A percentile compares a stretch with the other conserved stretches of the same genome.
Conservation (phyloP, 2,113 vertebrate genomes). For the Anoura caudifer region DNA sequence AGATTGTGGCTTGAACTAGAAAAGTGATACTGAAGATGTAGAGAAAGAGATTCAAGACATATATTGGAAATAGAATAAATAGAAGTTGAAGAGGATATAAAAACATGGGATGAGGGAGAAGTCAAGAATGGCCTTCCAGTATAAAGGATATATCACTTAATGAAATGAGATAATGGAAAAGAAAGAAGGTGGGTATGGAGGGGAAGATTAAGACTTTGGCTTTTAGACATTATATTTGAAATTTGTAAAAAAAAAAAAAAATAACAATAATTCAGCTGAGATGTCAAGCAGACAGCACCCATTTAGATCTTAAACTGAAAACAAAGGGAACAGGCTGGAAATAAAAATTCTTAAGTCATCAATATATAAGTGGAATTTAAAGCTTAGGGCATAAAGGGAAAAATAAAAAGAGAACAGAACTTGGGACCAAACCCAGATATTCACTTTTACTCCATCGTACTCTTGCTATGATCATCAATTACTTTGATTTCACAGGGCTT, state of each 20-base stretch:
- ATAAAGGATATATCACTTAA: background rate
- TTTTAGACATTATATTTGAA: slow-evolving; percentile 24
- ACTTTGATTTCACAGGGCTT: background rate
- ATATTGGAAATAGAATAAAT: background rate
- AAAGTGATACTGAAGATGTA: background rate
- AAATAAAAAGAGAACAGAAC: background rate
- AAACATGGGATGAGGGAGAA: background rate
- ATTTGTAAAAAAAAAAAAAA: background rate
- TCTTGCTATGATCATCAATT: background rate
- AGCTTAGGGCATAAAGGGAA: background rate
- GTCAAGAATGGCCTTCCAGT: background rate
- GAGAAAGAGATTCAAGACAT: slow-evolving; percentile 4
- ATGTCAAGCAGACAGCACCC: background rate
- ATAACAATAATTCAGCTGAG: background rate
- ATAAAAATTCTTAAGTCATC: slow-evolving; percentile 7
- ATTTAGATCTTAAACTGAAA: background rate
- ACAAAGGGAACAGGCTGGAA: background rate
- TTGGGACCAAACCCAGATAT: background rate
- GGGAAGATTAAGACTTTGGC: background rate
- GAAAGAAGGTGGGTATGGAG: background rate
- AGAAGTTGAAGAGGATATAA: background rate
- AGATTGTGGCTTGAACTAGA: background rate
- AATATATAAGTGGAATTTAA: background rate
- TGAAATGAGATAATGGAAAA: background rate
- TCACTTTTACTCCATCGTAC: background rate